Percentiles rank a stretch among this genome's conserved stretches.
These are phyloP conservation scores for Girardinus metallicus DNA, from an alignment of 2,797 vertebrate genomes.

Conservation along the genomic window DNA sequence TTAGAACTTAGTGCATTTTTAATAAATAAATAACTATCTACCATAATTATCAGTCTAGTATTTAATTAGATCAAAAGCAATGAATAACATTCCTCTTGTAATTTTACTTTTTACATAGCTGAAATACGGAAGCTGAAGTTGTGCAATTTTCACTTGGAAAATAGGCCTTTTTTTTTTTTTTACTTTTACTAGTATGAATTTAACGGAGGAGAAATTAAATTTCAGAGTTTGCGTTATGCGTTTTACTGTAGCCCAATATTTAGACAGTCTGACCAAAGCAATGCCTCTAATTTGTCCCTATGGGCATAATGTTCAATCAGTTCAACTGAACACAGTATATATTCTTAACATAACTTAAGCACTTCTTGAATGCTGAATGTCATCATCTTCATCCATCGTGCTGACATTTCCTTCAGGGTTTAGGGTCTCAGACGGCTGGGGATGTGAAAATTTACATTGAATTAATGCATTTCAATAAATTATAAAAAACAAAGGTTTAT, in stretches of 20 bases:
- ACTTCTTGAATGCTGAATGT: background rate
- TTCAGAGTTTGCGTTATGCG: background rate
- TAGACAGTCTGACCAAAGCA: background rate
- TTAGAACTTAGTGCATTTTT: background rate
- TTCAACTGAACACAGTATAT: background rate
- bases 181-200: background rate
- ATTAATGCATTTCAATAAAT: background rate
- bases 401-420: background rate
- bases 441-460: background rate
- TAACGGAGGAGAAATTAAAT: background rate
- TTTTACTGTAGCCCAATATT: background rate
- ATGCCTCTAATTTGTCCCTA: background rate
- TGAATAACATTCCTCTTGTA: background rate
- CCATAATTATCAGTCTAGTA: background rate
- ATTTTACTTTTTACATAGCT: background rate
- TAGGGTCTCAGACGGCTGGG: background rate
- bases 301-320: background rate
- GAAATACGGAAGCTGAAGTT: background rate
- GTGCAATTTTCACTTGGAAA: background rate
- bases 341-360: background rate
- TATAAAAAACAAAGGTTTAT: background rate
- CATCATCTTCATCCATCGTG: background rate
- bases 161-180: too few species aligned
- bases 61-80: background rate
- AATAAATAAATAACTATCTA: background rate